Base-by-base conservation (phyloP, 1,140 invertebrate species). In the Tyrophagus putrescentiae region DNA sequence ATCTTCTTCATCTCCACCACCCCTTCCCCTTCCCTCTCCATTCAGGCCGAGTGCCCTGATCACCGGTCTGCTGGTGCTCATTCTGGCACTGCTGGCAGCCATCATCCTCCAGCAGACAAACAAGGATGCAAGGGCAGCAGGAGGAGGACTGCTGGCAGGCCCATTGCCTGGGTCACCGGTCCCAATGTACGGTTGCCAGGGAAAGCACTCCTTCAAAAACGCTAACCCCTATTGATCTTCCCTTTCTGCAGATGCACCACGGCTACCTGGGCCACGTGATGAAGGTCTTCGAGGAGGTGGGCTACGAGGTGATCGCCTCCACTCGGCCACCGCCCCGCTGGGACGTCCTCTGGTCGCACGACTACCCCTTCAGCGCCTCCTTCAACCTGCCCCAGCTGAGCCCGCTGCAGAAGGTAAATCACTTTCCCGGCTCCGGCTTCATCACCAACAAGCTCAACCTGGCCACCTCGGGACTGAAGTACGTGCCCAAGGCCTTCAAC, bases 361-460 rank as follows among this genome's bases (percentile, higher is more conserved):
- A 92, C 67, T 96, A 91, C 72, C 91, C 90, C 3, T 95, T 93
- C 68, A 74, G 76, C 41, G 72, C 71, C 0, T 70, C 76, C 62
- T 61, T 57, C 41, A 29, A 29, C 11, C 68, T 87, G 11, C 77
- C 73, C 60, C 76, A 77, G 65, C 68, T 92, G 16, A 80, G 81
- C 66, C 67, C 77, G 6, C 73, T 86, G 73, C 88, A 93, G 69
- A 82, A 77, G 73, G 82, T 97, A 0, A 98, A 97, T 71, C 90
- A 97, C 71, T 88, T 94, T 68, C 93, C 93, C 3, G 93, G 91
- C 0, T 87, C 86, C 57, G 92, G 92, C 0, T 94, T 82, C 67
- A 84, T 96, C 44, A 95, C 91, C 0, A 94, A 90, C 67, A 98
- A 98, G 77, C 87, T 91, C 6, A 85, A 85, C 69, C 75, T 97